Conservation (phyloP, 2,888 invertebrate genomes). For the Amblyteles armatorius region DNA sequence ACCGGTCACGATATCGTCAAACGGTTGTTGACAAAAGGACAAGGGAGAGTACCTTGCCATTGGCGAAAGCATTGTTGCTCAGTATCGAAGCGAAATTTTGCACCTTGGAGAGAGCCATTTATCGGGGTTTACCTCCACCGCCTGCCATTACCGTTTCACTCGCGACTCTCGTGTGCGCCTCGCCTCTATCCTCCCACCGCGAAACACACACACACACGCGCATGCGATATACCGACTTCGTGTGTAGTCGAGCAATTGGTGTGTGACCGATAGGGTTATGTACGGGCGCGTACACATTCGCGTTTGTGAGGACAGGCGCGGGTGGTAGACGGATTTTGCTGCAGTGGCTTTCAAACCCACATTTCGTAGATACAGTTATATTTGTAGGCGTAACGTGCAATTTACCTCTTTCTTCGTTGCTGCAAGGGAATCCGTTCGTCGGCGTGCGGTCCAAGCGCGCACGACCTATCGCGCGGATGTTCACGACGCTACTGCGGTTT, state of each 20-base stretch:
- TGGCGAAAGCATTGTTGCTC: conserved; percentile 80
- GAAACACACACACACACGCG: conserved; percentile 38
- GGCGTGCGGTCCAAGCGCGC: conserved; percentile 27
- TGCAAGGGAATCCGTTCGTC: conserved; percentile 24
- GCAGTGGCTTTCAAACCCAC: conserved; percentile 22
- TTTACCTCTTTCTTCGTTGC: conserved; percentile 26
- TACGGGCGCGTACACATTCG: neutral
- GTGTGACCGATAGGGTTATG: neutral
- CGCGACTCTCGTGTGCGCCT: conserved; percentile 38
- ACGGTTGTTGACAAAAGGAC: neutral
- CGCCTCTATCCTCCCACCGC: conserved; percentile 61
- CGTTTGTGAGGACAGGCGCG: conserved; percentile 23
- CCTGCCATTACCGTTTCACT: conserved; percentile 78
- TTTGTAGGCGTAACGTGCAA: neutral
- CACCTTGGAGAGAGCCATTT: conserved; percentile 82
- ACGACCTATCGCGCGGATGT: conserved; percentile 31
- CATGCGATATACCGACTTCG: neutral
- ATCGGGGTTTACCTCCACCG: conserved; percentile 73
- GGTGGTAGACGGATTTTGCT: conserved; percentile 18
- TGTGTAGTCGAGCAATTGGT: neutral
- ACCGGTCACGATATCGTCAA: neutral
- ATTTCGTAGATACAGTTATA: conserved; percentile 24
- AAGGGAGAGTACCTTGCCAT: conserved; percentile 76
- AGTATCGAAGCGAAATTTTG: conserved; percentile 80
- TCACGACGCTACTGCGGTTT: conserved; percentile 50